phyloP scores from a whole-genome alignment of 2,113 vertebrate species.

The Tonatia bakeri region DNA sequence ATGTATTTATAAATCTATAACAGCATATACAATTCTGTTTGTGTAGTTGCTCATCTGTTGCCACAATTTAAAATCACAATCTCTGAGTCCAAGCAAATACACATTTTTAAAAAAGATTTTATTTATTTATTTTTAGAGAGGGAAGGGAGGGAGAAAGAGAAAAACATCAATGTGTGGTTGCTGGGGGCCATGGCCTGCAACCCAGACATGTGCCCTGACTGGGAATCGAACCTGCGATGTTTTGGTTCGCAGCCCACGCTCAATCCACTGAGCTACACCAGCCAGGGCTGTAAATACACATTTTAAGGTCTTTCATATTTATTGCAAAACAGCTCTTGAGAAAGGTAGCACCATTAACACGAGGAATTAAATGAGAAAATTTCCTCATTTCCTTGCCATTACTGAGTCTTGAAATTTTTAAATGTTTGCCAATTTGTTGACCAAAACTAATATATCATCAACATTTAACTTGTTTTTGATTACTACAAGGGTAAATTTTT shows the following conservation, averaged over 20 bases:
- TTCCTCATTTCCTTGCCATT: constrained; percentile 1
- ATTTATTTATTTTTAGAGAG: no score
- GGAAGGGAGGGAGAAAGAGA: no score
- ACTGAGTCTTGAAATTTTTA: not conserved
- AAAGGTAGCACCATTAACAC: not conserved
- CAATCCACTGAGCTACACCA: no score
- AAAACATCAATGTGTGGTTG: no score
- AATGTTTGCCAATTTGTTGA: not conserved
- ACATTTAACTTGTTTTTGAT: constrained; percentile 21
- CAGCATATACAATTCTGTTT: not conserved
- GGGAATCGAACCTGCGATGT: no score
- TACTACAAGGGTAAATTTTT: not conserved
- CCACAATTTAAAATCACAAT: not conserved
- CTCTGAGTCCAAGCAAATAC: not conserved
- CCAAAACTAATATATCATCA: not conserved
- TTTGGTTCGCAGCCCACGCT: no score
- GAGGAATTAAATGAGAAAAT: not conserved
- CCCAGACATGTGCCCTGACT: no score
- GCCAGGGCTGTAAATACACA: no score
- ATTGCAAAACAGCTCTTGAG: not conserved
- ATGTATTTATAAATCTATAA: not conserved
- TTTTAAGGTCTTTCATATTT: not conserved
- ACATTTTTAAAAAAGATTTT: no score
- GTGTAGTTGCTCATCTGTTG: not conserved
- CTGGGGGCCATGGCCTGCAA: no score